Evolutionary conservation across 92 coral and sea anemone species (phyloP), one percentile per base, ranked within the genome.

Genomic region (Muricea muricata): DNA sequence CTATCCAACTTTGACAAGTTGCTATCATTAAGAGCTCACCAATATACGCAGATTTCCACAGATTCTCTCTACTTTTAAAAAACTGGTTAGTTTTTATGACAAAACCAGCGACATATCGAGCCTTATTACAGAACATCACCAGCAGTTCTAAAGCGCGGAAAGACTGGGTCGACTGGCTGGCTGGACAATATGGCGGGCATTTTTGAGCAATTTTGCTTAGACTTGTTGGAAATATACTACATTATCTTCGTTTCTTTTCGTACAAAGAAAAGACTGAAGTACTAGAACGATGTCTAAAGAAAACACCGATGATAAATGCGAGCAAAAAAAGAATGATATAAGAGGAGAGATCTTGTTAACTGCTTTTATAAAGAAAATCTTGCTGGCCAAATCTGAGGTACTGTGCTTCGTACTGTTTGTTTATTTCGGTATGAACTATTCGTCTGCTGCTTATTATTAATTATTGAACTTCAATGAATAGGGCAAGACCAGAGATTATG

Each of bases 401-500:
- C 25, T 52, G 10, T 37, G 42, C 42, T 37, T 37, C 9, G 42
- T 37, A 37, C n/a, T 26, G 4, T 66, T 66, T 29, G 21, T 70
- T 18, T n/a, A n/a, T n/a, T n/a, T n/a, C n/a, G n/a, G n/a, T n/a
- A n/a, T n/a, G n/a, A n/a, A n/a, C n/a, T n/a, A n/a, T n/a, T n/a
- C n/a, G n/a, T n/a, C n/a, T n/a, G n/a, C n/a, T n/a, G n/a, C n/a
- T n/a, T n/a, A n/a, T n/a, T n/a, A n/a, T n/a, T n/a, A n/a, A n/a
- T n/a, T n/a, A n/a, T n/a, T n/a, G n/a, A n/a, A n/a, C n/a, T n/a
- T n/a, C n/a, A n/a, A n/a, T n/a, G 23, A 79, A 1, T 37, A 96
- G 99, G 99, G 99, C 14, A 89, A 87, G 48, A 89, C 89, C 50
- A 90, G 88, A 32, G 99, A 93, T 30, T 96, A 93, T 83, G 98